Percentiles rank a stretch among this genome's conserved stretches.
These are phyloP conservation scores for Cinclus cinclus DNA, from an alignment of 2,113 vertebrate genomes.

Conservation along the genomic window DNA sequence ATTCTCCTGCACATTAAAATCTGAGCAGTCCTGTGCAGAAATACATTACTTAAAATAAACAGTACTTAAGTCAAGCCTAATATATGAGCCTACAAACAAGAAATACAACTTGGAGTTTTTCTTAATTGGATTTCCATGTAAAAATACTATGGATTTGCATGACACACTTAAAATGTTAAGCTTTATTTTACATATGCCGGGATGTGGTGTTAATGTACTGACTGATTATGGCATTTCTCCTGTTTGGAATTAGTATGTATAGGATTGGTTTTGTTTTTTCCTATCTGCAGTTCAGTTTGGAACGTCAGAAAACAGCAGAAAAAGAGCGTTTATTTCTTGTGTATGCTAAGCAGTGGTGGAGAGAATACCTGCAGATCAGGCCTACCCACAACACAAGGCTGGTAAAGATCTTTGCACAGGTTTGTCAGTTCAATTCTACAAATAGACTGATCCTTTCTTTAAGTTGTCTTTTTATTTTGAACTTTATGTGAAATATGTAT, in stretches of 20 bases:
- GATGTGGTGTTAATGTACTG: background rate
- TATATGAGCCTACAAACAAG: background rate
- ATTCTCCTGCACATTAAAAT: background rate
- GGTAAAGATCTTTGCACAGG: conserved; percentile 99
- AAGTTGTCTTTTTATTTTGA: background rate
- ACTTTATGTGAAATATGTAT: background rate
- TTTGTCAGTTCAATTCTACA: conserved; percentile 61
- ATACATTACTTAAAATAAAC: background rate
- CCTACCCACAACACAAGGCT: conserved; percentile 87
- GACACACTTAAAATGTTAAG: background rate
- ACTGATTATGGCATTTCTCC: rapidly evolving
- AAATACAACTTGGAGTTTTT: background rate
- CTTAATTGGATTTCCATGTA: background rate
- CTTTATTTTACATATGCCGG: background rate
- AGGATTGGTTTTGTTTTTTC: background rate
- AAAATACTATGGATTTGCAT: background rate
- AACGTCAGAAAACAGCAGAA: conserved; percentile 90
- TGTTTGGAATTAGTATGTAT: background rate
- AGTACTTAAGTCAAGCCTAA: background rate
- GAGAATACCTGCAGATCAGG: conserved; percentile 95
- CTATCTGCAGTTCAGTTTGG: conserved; percentile 84
- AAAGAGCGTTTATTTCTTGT: conserved; percentile 93
- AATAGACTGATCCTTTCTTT: background rate
- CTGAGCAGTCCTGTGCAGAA: background rate
- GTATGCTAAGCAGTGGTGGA: conserved; percentile 99